Base-by-base conservation (phyloP, 1,140 invertebrate species). In the Geopemphigus sp. region DNA sequence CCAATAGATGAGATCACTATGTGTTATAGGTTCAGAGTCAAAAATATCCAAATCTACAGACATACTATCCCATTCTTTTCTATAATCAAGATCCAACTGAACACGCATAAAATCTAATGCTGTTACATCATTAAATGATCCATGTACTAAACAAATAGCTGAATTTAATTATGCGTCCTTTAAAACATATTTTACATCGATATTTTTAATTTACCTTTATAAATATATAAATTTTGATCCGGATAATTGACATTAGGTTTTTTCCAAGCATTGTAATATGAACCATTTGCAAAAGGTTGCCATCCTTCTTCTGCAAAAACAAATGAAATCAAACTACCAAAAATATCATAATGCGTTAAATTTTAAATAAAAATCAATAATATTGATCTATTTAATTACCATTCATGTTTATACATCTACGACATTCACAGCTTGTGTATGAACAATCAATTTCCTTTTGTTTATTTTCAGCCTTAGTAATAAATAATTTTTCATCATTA, bases 211-310 rank as follows among this genome's bases (percentile, higher is more conserved):
- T 59, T 81, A 90, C 89, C 88, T 89, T 95, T 95, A 83, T 95
- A 95, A 32, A 92, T 89, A 85, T 90, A 95, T 22, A 93, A 85
- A 26, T 90, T 91, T 80, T 87, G 84, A 0, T 87, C 87, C 22
- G 74, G 80, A 64, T 84, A 82, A 29, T 88, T 85, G 64, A 88
- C 86, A 83, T 93, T 90, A 84, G 90, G 88, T 83, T 89, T 90
- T 81, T 92, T 88, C 94, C 94, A 95, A 56, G 95, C 91, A 22
- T 94, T 87, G 84, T 94, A 90, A 84, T 95, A 91, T 73, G 92
- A 85, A 74, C 92, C 89, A 84, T 93, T 92, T 80, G 94, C 90
- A 83, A 93, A 95, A 1, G 92, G 91, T 59, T 88, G 85, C 94
- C 94, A 95, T 10, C 88, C 87, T 47, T 90, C 88, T 17, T 86